A percentile compares a stretch with the other conserved stretches of the same genome.
Evolutionary conservation across 2,113 vertebrate species (phyloP).

Genomic region (Burhinus oedicnemus): DNA sequence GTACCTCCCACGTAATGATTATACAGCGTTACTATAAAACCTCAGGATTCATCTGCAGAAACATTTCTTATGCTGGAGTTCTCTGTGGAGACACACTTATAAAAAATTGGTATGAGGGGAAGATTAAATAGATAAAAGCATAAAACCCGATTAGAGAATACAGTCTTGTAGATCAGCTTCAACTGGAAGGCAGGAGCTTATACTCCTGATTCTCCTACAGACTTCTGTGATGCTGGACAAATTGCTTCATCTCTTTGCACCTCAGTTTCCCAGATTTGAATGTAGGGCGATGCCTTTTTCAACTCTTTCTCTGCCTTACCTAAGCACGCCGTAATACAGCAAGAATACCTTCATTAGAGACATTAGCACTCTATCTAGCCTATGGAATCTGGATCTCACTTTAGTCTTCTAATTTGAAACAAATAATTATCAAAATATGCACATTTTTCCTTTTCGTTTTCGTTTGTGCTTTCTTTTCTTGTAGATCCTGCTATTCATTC

Average conservation of each 20-base stretch:
- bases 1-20: background rate
- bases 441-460: background rate
- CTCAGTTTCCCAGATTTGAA: background rate
- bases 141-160: constrained; percentile 33
- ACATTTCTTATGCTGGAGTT: background rate
- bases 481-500: background rate
- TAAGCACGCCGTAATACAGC: background rate
- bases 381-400: background rate
- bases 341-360: background rate
- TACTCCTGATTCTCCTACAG: background rate
- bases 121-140: constrained; percentile 50
- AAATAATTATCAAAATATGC: background rate
- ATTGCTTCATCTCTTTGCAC: background rate
- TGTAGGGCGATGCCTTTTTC: background rate
- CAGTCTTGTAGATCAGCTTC: background rate
- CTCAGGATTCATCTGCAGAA: constrained; percentile 8
- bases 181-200: background rate
- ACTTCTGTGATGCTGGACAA: background rate
- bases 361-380: background rate
- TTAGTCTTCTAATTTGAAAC: background rate
- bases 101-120: constrained; percentile 11
- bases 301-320: background rate
- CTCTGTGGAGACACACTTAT: constrained; percentile 9
- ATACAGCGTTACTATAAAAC: constrained; percentile 20
- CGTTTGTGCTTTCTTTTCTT: background rate